Conservation (phyloP, 2,888 invertebrate species). For the Caradrina clavipalpis region DNA sequence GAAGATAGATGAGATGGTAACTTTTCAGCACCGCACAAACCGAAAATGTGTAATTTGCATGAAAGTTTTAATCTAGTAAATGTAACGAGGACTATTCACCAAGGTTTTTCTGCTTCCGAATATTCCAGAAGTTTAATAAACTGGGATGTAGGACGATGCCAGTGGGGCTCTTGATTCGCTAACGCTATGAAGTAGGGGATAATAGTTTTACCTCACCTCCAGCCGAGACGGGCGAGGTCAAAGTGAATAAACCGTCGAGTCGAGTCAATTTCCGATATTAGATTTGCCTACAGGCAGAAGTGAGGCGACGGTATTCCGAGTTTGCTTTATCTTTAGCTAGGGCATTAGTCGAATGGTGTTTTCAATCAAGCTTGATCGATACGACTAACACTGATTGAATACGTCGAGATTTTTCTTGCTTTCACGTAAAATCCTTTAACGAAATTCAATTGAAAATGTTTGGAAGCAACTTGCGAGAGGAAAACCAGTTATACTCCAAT, state of each 20-base stretch:
- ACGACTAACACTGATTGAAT: conserved; percentile 39
- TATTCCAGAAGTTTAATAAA: conserved; percentile 30
- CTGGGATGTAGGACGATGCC: conserved; percentile 45
- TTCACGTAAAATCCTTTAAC: conserved; percentile 7
- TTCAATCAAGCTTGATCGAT: conserved; percentile 58
- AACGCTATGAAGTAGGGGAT: conserved; percentile 74
- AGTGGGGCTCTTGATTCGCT: conserved; percentile 68
- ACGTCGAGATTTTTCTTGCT: conserved; percentile 20
- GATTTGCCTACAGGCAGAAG: conserved; percentile 81
- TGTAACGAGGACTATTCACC: conserved; percentile 13
- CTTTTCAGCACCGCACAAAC: conserved; percentile 17
- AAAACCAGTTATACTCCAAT: not conserved
- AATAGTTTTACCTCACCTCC: conserved; percentile 81
- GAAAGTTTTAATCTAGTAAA: conserved; percentile 27
- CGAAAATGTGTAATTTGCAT: conserved; percentile 19
- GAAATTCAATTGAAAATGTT: conserved; percentile 28
- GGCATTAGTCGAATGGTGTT: conserved; percentile 58
- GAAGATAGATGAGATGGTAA: conserved; percentile 26
- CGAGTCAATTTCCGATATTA: conserved; percentile 87
- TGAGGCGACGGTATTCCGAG: conserved; percentile 69
- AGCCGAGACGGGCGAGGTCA: conserved; percentile 76
- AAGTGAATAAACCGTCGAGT: conserved; percentile 82
- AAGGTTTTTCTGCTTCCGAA: not conserved
- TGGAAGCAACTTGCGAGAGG: not conserved
- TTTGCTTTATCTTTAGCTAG: conserved; percentile 69